Conservation (phyloP, 2,888 invertebrate genomes). For the Ophraella communa region DNA sequence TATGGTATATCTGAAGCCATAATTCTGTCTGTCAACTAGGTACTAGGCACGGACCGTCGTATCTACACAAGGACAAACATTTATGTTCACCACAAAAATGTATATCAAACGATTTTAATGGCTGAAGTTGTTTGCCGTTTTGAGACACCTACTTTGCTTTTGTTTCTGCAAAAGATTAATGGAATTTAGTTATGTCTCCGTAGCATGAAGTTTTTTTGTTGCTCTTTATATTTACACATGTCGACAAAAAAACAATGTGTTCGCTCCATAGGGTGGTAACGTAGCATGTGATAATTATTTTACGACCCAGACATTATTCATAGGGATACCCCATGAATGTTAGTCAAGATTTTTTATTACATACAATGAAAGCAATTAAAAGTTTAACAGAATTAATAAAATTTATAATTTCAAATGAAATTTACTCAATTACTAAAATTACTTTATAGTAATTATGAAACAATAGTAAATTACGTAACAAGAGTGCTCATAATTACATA, state of each 20-base stretch:
- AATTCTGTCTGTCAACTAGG: conserved; percentile 56
- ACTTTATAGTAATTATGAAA: too few species aligned
- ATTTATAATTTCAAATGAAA: too few species aligned
- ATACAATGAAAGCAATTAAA: too few species aligned
- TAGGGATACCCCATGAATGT: neutral
- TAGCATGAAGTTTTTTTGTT: conserved; percentile 2
- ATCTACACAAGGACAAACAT: conserved; percentile 52
- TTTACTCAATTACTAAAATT: too few species aligned
- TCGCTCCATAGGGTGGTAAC: conserved; percentile 4
- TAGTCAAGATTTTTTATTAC: too few species aligned
- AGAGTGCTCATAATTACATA: too few species aligned
- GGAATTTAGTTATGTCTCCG: conserved; percentile 7
- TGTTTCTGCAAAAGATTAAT: conserved; percentile 10
- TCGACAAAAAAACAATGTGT: neutral
- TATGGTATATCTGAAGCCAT: conserved; percentile 56
- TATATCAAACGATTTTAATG: conserved; percentile 55
- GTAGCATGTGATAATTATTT: neutral
- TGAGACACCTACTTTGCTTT: conserved; percentile 53
- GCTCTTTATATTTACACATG: conserved; percentile 1
- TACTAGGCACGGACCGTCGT: conserved; percentile 57
- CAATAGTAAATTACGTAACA: too few species aligned
- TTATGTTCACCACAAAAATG: conserved; percentile 54
- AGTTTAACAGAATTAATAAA: too few species aligned
- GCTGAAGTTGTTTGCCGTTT: conserved; percentile 49
- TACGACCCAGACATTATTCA: neutral